These are phyloP conservation scores for Gymnocephalus cernua DNA, from an alignment of 2,113 vertebrate genomes.

Conservation along the genomic window DNA sequence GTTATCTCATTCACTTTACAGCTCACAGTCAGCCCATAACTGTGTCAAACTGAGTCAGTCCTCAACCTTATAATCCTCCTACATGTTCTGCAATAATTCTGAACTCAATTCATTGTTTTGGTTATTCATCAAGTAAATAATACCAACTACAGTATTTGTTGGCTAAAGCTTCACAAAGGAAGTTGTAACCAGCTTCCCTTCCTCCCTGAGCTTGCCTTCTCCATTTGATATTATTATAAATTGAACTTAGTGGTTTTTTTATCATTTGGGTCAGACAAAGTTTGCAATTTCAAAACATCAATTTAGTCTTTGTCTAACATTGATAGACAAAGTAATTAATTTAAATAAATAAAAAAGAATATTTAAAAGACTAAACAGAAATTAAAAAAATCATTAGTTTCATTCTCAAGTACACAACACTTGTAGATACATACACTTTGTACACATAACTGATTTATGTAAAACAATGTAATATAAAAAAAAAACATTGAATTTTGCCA, in stretches of 20 bases:
- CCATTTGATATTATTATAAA: neutral
- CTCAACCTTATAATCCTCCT: neutral
- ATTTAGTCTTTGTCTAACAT: neutral
- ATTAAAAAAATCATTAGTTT: neutral
- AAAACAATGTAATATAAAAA: neutral
- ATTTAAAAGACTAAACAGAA: neutral
- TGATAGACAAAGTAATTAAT: neutral
- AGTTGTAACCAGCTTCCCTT: neutral
- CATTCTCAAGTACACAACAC: neutral
- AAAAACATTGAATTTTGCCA: neutral
- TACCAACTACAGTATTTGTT: neutral
- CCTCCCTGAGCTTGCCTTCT: neutral
- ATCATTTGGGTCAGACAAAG: neutral
- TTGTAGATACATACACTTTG: neutral
- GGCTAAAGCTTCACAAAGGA: neutral
- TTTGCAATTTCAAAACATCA: neutral
- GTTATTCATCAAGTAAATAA: neutral
- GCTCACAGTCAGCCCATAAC: neutral
- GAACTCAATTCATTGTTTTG: neutral
- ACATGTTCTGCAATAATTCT: neutral
- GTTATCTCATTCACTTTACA: neutral
- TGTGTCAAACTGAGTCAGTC: neutral
- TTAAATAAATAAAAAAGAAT: neutral
- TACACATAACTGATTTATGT: neutral
- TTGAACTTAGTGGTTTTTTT: neutral